phyloP scores from a whole-genome alignment of 2,113 vertebrate species.

The Dermatemys mawii region DNA sequence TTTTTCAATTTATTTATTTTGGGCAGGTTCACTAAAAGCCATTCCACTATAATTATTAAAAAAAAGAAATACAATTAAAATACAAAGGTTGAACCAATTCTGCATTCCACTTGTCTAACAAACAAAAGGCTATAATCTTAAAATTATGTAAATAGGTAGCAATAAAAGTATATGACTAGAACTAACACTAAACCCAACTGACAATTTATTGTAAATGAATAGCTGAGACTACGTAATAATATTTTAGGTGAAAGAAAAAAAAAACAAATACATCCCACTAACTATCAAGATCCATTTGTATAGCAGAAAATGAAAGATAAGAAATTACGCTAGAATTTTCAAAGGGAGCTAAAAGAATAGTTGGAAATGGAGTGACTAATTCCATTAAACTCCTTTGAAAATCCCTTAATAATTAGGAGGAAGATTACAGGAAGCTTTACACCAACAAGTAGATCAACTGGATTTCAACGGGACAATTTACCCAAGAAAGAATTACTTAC shows the following conservation, averaged over 20 bases:
- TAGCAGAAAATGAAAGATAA: not conserved
- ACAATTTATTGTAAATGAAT: slow-evolving; percentile 14
- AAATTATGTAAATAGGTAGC: slow-evolving; percentile 31
- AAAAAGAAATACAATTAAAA: slow-evolving; percentile 19
- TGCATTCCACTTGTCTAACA: not conserved
- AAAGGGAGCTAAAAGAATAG: not conserved
- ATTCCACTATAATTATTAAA: slow-evolving; percentile 36
- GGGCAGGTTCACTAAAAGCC: slow-evolving; percentile 12
- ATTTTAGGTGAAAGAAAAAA: slow-evolving; percentile 1
- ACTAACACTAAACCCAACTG: not conserved
- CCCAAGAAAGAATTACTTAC: too few species aligned
- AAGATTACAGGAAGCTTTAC: not conserved
- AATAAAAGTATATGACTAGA: slow-evolving; percentile 4
- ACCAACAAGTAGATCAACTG: not conserved
- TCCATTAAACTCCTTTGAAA: not conserved
- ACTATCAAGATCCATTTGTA: not conserved
- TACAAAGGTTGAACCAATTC: not conserved
- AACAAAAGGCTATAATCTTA: slow-evolving; percentile 21
- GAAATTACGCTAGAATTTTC: not conserved
- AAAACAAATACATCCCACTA: not conserved
- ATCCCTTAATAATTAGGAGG: not conserved
- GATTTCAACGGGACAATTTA: not conserved
- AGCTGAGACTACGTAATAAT: not conserved
- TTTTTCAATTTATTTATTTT: not conserved
- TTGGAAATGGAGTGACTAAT: not conserved